Conservation (phyloP, 2,797 vertebrate genomes). For the Dermochelys coriacea region DNA sequence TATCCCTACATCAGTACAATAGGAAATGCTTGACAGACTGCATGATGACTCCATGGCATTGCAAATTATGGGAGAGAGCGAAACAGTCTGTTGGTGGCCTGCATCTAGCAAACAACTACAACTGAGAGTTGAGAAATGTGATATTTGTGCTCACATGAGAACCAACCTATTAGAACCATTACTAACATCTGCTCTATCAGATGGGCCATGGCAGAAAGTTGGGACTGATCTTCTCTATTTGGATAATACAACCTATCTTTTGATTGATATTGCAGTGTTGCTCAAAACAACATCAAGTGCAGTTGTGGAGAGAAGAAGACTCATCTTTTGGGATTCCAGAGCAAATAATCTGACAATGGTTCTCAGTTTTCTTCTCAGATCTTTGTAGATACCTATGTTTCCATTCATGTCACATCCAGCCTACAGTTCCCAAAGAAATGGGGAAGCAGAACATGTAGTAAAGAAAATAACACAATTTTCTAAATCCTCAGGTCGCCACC, state of each 20-base stretch:
- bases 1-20: not conserved
- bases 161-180: not conserved
- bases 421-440: not conserved
- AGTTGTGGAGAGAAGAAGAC: not conserved
- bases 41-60: not conserved
- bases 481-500: not conserved
- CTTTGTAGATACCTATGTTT: not conserved
- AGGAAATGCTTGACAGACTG: not conserved
- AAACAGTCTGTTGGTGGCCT: not conserved
- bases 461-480: not conserved
- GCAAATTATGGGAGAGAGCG: not conserved
- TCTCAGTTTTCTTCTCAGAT: not conserved
- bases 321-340: not conserved
- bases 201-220: not conserved
- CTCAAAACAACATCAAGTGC: not conserved
- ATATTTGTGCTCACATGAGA: not conserved
- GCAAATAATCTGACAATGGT: not conserved
- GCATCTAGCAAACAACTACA: not conserved
- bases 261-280: not conserved
- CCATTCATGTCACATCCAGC: not conserved
- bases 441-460: not conserved
- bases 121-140: not conserved
- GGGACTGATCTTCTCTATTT: not conserved
- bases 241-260: not conserved
- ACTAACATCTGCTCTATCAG: not conserved